phyloP scores from a whole-genome alignment of 2,888 invertebrate species.

The Drosophila peninsularis region DNA sequence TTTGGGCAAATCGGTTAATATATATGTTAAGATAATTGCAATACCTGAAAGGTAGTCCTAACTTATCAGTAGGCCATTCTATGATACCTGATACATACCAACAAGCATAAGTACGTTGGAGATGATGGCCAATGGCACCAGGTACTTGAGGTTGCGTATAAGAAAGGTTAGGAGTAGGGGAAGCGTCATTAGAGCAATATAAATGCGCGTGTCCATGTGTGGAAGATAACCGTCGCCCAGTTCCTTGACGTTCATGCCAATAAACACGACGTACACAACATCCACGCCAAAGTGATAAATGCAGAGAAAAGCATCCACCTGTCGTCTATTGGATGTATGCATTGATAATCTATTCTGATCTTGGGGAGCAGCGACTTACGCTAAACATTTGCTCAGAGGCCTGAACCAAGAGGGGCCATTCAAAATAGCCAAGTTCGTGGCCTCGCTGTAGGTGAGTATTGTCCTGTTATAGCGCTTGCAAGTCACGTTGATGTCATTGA shows the following conservation, averaged over 20 bases:
- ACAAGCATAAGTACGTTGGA: constrained; percentile 93
- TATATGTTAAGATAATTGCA: constrained; percentile 91
- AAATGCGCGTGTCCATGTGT: constrained; percentile 85
- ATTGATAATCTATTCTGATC: background rate
- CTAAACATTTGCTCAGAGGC: constrained; percentile 86
- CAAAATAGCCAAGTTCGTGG: constrained; percentile 90
- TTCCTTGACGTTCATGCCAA: constrained; percentile 92
- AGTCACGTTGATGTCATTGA: constrained; percentile 53
- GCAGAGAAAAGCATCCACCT: constrained; percentile 91
- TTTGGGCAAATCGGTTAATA: constrained; percentile 88
- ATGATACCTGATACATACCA: constrained; percentile 76
- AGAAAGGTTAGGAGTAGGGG: constrained; percentile 89
- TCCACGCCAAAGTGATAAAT: constrained; percentile 97
- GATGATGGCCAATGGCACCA: constrained; percentile 95
- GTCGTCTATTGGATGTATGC: constrained; percentile 85
- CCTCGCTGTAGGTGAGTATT: constrained; percentile 91
- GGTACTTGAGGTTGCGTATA: constrained; percentile 90
- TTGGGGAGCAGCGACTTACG: constrained; percentile 55
- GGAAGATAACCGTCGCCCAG: constrained; percentile 87
- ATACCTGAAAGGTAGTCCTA: constrained; percentile 84
- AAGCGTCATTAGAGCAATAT: constrained; percentile 87
- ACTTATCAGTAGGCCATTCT: background rate
- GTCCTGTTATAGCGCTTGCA: constrained; percentile 88
- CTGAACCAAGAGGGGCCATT: constrained; percentile 89
- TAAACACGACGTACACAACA: constrained; percentile 97